Evolutionary conservation across 2,888 invertebrate genomes (phyloP).

Genomic region (Apoda limacodes): DNA sequence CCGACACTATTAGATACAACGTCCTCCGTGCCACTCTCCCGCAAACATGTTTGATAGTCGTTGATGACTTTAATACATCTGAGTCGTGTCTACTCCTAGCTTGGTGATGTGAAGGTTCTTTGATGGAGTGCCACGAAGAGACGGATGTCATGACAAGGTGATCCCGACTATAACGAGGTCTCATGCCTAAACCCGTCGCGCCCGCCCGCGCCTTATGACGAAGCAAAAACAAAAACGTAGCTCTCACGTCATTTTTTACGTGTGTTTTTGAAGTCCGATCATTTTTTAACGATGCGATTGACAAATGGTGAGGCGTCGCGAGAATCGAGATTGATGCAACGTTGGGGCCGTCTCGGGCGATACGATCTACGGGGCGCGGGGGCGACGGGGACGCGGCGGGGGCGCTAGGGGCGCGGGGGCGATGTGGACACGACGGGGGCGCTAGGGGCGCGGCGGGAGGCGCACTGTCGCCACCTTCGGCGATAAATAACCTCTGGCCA

Average conservation of each 20-base stretch:
- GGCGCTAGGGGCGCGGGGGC: constrained; percentile 3
- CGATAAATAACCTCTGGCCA: too few species aligned
- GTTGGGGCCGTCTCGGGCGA: constrained; percentile 7
- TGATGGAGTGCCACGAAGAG: too few species aligned
- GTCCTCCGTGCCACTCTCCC: too few species aligned
- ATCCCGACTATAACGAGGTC: too few species aligned
- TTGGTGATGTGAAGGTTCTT: too few species aligned
- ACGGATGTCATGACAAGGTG: too few species aligned
- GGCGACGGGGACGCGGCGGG: constrained; percentile 10
- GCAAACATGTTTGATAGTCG: too few species aligned
- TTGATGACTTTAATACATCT: too few species aligned
- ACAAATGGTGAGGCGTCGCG: constrained; percentile 25
- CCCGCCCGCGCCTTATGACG: constrained; percentile 15
- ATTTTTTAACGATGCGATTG: constrained; percentile 23
- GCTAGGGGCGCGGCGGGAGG: constrained; percentile 30
- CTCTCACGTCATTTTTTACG: constrained; percentile 12
- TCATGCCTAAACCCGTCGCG: too few species aligned
- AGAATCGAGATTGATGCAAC: constrained; percentile 10
- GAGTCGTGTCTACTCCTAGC: too few species aligned
- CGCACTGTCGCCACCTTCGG: constrained; percentile 47
- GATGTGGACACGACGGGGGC: constrained; percentile 22
- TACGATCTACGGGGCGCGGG: constrained; percentile 9
- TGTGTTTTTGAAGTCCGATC: constrained; percentile 10
- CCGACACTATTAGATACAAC: too few species aligned
- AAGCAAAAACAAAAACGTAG: constrained; percentile 20